Conservation (phyloP, 2,888 invertebrate species). For the Apoda limacodes region DNA sequence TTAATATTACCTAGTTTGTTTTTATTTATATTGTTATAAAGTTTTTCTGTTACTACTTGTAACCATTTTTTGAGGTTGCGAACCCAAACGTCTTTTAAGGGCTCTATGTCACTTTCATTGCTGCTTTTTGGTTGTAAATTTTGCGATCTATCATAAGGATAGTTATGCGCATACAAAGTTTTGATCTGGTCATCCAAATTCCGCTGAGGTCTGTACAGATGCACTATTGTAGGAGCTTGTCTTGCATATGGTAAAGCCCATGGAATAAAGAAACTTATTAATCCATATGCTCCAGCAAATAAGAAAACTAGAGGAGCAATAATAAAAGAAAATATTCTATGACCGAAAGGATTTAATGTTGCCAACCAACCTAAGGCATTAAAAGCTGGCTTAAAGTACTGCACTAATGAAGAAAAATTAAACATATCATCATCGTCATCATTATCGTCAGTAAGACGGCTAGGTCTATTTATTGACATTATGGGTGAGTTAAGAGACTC, state of each 20-base stretch:
- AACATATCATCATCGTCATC: constrained; percentile 64
- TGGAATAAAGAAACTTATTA: constrained; percentile 73
- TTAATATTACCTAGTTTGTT: too few species aligned
- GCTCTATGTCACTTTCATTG: constrained; percentile 21
- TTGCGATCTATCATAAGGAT: constrained; percentile 37
- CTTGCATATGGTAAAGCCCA: constrained; percentile 70
- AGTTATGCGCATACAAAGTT: constrained; percentile 57
- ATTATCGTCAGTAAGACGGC: constrained; percentile 28
- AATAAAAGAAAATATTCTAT: constrained; percentile 69
- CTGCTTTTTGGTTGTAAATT: constrained; percentile 24
- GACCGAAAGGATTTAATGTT: constrained; percentile 69
- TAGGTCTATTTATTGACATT: constrained; percentile 36
- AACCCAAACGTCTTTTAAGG: constrained; percentile 27
- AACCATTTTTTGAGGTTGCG: constrained; percentile 38
- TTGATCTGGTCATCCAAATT: constrained; percentile 69
- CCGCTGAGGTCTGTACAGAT: constrained; percentile 62
- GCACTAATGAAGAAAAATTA: constrained; percentile 49
- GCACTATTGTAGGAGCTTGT: constrained; percentile 46
- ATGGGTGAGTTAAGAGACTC: constrained; percentile 29
- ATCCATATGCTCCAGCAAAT: constrained; percentile 71
- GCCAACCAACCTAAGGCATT: constrained; percentile 64
- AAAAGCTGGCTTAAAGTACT: constrained; percentile 61
- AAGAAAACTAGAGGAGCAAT: constrained; percentile 74
- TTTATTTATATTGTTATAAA: too few species aligned
- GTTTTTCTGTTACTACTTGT: constrained; percentile 26